phyloP scores from a whole-genome alignment of 2,113 vertebrate genomes.

The Lampris megalopsis region DNA sequence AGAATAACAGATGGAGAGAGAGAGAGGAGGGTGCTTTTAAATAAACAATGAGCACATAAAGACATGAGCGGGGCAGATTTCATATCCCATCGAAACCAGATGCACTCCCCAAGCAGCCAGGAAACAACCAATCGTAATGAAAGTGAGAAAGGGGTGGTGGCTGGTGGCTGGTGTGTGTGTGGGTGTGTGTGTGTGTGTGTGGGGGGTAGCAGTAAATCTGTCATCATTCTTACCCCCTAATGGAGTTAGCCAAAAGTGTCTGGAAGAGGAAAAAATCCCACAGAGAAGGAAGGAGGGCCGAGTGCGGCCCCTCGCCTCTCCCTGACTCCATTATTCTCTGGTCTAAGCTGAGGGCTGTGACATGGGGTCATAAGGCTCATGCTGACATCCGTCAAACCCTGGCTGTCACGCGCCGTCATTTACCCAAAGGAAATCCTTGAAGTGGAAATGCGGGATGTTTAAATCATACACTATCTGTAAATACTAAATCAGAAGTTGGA shows the following conservation, averaged over 20 bases:
- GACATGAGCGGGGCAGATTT: slow-evolving; percentile 30
- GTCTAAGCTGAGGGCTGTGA: slow-evolving; percentile 7
- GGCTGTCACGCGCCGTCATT: too few species aligned
- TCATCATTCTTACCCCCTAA: slow-evolving; percentile 35
- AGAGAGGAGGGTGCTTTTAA: background rate
- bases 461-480: too few species aligned
- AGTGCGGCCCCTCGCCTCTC: slow-evolving; percentile 16
- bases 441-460: too few species aligned
- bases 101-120: slow-evolving; percentile 31
- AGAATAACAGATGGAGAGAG: background rate
- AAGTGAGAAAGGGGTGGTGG: slow-evolving; percentile 28
- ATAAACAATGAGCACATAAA: slow-evolving; percentile 19
- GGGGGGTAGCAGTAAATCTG: slow-evolving; percentile 52
- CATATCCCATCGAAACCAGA: slow-evolving; percentile 29
- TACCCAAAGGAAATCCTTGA: too few species aligned
- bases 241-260: slow-evolving; percentile 63
- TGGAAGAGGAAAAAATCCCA: slow-evolving; percentile 40
- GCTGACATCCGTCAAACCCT: too few species aligned
- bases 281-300: too few species aligned
- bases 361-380: background rate
- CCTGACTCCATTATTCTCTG: background rate
- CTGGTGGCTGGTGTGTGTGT: background rate
- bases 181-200: too few species aligned
- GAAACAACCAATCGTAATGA: slow-evolving; percentile 40
- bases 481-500: too few species aligned